Evolutionary conservation across 2,113 vertebrate species (phyloP).

Genomic region (Psilopogon haemacephalus): DNA sequence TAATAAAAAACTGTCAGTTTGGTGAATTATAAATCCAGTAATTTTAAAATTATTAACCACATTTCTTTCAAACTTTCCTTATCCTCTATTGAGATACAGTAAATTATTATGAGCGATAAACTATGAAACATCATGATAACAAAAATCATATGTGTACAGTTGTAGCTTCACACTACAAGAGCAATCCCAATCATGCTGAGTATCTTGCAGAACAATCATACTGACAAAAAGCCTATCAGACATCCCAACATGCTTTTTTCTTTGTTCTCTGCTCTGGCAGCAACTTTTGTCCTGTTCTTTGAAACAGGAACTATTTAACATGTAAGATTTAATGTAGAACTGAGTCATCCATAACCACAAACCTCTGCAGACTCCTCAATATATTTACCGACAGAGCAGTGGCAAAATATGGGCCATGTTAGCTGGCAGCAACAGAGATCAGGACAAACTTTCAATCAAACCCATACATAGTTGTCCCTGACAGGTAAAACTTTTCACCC

Average conservation of each 20-base stretch:
- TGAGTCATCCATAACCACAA: not conserved
- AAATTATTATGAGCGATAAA: not conserved
- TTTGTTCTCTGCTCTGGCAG: not conserved
- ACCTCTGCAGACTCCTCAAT: not conserved
- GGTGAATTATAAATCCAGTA: not conserved
- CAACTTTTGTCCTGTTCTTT: not conserved
- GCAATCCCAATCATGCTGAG: not conserved
- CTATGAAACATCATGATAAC: not conserved
- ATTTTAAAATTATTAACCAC: not conserved
- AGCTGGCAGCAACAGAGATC: not conserved
- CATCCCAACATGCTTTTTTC: not conserved
- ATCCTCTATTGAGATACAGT: not conserved
- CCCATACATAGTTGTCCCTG: not conserved
- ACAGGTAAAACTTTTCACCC: constrained; percentile 17
- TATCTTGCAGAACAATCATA: not conserved
- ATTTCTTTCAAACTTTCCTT: not conserved
- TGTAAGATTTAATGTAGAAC: not conserved
- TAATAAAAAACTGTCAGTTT: not conserved
- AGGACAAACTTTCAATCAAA: not conserved
- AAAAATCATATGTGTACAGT: not conserved
- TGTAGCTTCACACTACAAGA: not conserved
- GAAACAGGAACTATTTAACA: not conserved
- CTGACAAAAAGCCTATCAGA: not conserved
- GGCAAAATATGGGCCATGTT: not conserved
- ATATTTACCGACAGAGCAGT: not conserved